These are phyloP conservation scores for Andricus quercusramuli DNA, from an alignment of 2,888 invertebrate species.

Conservation along the genomic window DNA sequence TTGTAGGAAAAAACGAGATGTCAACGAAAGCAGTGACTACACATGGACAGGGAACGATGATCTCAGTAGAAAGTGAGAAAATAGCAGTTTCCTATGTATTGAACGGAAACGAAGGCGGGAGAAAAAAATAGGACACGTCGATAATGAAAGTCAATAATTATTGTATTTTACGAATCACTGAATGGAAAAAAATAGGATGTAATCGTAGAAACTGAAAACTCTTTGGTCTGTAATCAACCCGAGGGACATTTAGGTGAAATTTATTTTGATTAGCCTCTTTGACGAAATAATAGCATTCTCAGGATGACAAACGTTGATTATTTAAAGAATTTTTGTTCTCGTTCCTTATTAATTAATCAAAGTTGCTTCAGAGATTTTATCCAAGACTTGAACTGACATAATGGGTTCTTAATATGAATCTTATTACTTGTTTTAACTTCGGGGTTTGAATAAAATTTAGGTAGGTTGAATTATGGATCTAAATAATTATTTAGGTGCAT, in stretches of 20 bases:
- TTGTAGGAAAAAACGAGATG: slow-evolving; percentile 12
- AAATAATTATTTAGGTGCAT: neutral
- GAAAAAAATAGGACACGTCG: slow-evolving; percentile 63
- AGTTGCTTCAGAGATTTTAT: neutral
- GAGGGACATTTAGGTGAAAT: neutral
- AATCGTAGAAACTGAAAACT: slow-evolving; percentile 31
- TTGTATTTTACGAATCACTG: slow-evolving; percentile 26
- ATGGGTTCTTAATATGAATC: neutral
- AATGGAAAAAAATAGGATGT: neutral
- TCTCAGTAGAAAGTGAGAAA: slow-evolving; percentile 62
- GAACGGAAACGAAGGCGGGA: slow-evolving; percentile 46
- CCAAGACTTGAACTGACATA: neutral
- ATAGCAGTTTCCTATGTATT: slow-evolving; percentile 51
- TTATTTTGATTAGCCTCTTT: neutral
- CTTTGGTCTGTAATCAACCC: neutral
- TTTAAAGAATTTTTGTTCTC: neutral
- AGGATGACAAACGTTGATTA: neutral
- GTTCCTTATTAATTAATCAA: neutral
- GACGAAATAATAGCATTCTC: neutral
- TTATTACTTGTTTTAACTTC: neutral
- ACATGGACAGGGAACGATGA: slow-evolving; percentile 19
- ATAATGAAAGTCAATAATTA: slow-evolving; percentile 66
- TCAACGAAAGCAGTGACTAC: slow-evolving; percentile 31
- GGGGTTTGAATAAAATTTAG: neutral
- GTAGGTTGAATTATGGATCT: neutral